Percentiles rank a stretch among this genome's conserved stretches.
Evolutionary conservation across 1,140 invertebrate genomes (phyloP).

Genomic region (Helicoverpa zea): DNA sequence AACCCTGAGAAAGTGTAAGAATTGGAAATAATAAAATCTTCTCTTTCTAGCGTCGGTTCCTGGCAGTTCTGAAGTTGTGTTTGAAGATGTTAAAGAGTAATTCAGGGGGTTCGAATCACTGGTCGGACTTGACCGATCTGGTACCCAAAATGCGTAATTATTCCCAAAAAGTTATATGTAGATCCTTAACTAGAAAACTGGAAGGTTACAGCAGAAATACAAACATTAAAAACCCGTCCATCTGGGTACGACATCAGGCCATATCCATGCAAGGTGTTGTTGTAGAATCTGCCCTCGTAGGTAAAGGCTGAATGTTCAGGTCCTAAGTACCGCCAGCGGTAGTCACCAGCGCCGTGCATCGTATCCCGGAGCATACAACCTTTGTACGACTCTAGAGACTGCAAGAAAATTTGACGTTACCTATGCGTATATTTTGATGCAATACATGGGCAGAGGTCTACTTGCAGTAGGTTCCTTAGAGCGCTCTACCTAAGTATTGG

Average conservation of each 20-base stretch:
- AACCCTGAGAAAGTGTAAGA: slow-evolving; percentile 65
- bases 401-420: neutral
- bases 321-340: slow-evolving; percentile 68
- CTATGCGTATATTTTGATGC: too few relatives aligned
- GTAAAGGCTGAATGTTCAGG: slow-evolving; percentile 65
- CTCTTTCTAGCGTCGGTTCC: too few relatives aligned
- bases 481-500: too few relatives aligned
- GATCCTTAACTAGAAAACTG: neutral
- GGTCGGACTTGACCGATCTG: too few relatives aligned
- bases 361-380: slow-evolving; percentile 78
- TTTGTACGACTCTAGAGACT: slow-evolving; percentile 78
- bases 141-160: too few relatives aligned
- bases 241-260: slow-evolving; percentile 82
- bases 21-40: too few relatives aligned
- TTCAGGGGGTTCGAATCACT: too few relatives aligned
- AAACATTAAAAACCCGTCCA: slow-evolving; percentile 76
- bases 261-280: slow-evolving; percentile 85
- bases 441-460: too few relatives aligned
- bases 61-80: too few relatives aligned
- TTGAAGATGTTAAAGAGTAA: too few relatives aligned
- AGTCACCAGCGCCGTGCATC: slow-evolving; percentile 84
- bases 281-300: slow-evolving; percentile 85
- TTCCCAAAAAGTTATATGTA: too few relatives aligned
- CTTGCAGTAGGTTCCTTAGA: too few relatives aligned
- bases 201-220: neutral